phyloP scores from a whole-genome alignment of 1,140 invertebrate species.

The Temnothorax longispinosus region DNA sequence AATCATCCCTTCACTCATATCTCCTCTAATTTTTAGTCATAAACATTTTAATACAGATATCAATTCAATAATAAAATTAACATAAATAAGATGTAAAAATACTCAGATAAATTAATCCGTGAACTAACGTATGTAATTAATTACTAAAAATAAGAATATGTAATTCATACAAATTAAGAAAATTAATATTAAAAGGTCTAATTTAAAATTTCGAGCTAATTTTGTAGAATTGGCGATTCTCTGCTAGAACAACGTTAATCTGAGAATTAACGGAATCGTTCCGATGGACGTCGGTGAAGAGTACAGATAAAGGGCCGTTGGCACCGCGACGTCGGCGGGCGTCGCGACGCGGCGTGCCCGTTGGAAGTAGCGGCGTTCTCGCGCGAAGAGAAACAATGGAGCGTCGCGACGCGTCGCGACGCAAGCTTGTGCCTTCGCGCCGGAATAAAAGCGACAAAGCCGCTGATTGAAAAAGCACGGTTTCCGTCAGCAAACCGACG shows the following conservation, averaged over 20 bases:
- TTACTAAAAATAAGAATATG: neutral
- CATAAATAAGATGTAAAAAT: neutral
- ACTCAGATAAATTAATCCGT: neutral
- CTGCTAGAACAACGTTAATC: neutral
- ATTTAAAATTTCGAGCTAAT: neutral
- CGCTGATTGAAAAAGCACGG: constrained; percentile 69
- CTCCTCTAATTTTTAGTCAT: neutral
- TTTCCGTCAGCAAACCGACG: constrained; percentile 54
- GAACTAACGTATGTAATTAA: neutral
- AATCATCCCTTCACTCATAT: neutral
- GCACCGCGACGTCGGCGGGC: constrained; percentile 31
- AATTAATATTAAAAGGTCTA: neutral
- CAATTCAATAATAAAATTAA: neutral
- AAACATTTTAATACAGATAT: neutral
- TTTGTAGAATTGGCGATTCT: neutral
- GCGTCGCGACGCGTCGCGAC: constrained; percentile 40
- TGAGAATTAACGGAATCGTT: constrained; percentile 50
- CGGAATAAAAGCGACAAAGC: constrained; percentile 72
- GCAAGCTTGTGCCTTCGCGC: constrained; percentile 66
- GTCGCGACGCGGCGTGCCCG: constrained; percentile 1
- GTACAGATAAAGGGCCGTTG: constrained; percentile 63
- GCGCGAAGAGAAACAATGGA: constrained; percentile 62
- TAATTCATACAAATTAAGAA: neutral
- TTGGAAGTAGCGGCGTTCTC: constrained; percentile 62
- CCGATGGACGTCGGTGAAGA: constrained; percentile 44